Evolutionary conservation across 1,140 invertebrate genomes (phyloP), one percentile per base, ranked within the genome.

Genomic region (Penaeus chinensis): DNA sequence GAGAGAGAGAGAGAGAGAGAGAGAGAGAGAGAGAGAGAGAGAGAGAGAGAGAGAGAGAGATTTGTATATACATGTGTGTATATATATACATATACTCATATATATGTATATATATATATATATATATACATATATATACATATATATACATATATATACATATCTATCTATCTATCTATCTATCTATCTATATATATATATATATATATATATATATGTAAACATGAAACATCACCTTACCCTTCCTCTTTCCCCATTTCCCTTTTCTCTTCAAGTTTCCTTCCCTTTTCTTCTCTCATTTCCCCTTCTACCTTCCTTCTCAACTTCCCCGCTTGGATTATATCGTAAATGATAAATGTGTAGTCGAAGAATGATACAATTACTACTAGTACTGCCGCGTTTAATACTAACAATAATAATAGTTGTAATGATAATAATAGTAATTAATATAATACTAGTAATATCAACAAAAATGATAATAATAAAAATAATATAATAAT

Each of bases 121-220:
- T 74, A 74, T 74, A 32, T 74, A 74, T n/a, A 74, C 27, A 74
- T 74, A 74, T 74, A 32, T 74, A 74, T 74, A 74, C 32, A 32
- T 74, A 74, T 74, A 74, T 2, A 32, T 32, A 74, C n/a, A 71
- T 24, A 71, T 71, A 71, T 71, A 71, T 71, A 71, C 27, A 71
- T 71, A 71, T 71, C 13, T 71, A 71, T 71, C 13, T 71, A 71
- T 71, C 13, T 24, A 71, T 71, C 13, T 71, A 71, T n/a, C 13
- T 71, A 71, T 71, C 13, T 71, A 71, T 71, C 13, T 24, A 71
- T 71, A 71, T n/a, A 71, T 71, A 71, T 24, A 71, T 71, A 71
- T 20, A 20, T 7, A 22, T 22, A 71, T 71, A 71, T 71, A 16
- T 71, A 71, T 24, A 71, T 71, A 71, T 71, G 16, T 71, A 24